These are phyloP conservation scores for Margaritifera margaritifera DNA, from an alignment of 2,888 invertebrate species.

Conservation along the genomic window DNA sequence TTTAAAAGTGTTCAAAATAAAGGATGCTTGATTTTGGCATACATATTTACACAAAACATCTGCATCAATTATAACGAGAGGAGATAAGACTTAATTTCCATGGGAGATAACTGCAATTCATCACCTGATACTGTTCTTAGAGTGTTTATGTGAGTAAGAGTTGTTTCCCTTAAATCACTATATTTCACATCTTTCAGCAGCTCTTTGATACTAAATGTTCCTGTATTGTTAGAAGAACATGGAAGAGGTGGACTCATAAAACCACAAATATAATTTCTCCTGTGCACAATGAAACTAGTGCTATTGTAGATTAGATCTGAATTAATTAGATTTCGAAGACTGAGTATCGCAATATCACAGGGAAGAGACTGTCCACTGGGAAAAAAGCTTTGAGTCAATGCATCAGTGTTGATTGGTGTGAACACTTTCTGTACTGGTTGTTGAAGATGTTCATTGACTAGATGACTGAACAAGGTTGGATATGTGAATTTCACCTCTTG, in stretches of 20 bases:
- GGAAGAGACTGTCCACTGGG: slow-evolving; percentile 49
- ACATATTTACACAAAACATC: too few relatives aligned
- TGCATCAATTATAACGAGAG: slow-evolving; percentile 9
- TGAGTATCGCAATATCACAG: slow-evolving; percentile 60
- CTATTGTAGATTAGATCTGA: slow-evolving; percentile 55
- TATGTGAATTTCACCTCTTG: slow-evolving; percentile 31
- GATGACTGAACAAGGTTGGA: slow-evolving; percentile 50
- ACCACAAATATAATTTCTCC: slow-evolving; percentile 57
- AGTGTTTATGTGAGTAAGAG: slow-evolving; percentile 53
- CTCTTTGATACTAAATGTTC: slow-evolving; percentile 28
- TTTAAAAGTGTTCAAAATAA: too few relatives aligned
- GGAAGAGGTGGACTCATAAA: slow-evolving; percentile 40
- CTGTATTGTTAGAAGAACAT: slow-evolving; percentile 36
- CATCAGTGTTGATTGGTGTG: slow-evolving; percentile 45
- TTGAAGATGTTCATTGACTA: slow-evolving; percentile 50
- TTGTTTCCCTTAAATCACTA: slow-evolving; percentile 46
- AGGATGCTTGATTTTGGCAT: too few relatives aligned
- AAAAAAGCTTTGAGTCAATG: slow-evolving; percentile 38
- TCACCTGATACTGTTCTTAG: slow-evolving; percentile 33
- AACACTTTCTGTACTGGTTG: slow-evolving; percentile 51
- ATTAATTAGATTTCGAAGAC: slow-evolving; percentile 53
- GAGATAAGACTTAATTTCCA: slow-evolving; percentile 54
- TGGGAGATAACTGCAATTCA: slow-evolving; percentile 44
- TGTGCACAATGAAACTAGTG: slow-evolving; percentile 60
- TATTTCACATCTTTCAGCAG: slow-evolving; percentile 46